Conservation (phyloP, 2,113 vertebrate species). For the Chloropsis hardwickii region DNA sequence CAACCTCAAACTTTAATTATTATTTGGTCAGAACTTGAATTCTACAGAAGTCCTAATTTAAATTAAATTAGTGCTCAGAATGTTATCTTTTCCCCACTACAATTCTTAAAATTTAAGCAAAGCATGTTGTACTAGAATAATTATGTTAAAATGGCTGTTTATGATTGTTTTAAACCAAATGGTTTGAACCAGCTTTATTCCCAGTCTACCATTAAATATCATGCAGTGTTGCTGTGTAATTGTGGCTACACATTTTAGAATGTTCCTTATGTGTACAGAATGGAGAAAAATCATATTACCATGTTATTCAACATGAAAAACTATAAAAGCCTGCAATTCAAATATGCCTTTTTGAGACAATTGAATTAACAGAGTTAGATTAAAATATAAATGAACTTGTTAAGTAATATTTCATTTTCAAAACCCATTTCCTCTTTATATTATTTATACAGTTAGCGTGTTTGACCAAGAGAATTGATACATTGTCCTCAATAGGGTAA, state of each 20-base stretch:
- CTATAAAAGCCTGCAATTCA: constrained; percentile 32
- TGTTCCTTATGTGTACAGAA: constrained; percentile 8
- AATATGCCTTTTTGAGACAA: constrained; percentile 35
- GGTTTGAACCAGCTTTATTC: constrained; percentile 15
- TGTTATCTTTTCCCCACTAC: not conserved
- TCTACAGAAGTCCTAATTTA: not conserved
- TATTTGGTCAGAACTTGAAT: not conserved
- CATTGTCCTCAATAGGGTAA: constrained; percentile 54
- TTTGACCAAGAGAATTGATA: constrained; percentile 57
- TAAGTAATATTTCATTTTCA: constrained; percentile 58
- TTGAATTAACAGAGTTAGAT: constrained; percentile 35
- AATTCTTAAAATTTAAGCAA: constrained; percentile 23
- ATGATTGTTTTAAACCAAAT: constrained; percentile 5
- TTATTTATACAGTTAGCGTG: constrained; percentile 10
- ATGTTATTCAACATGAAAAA: constrained; percentile 22
- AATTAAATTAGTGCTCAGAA: not conserved
- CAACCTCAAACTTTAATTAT: not conserved
- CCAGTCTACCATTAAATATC: not conserved
- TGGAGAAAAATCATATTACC: not conserved
- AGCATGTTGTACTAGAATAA: not conserved
- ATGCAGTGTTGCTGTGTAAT: not conserved
- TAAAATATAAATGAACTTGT: constrained; percentile 45
- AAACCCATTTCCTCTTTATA: constrained; percentile 31
- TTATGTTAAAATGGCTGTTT: not conserved
- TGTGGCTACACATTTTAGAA: constrained; percentile 13